Evolutionary conservation across 2,113 vertebrate species (phyloP), one percentile per base, ranked within the genome.

Genomic region (Tyto alba): DNA sequence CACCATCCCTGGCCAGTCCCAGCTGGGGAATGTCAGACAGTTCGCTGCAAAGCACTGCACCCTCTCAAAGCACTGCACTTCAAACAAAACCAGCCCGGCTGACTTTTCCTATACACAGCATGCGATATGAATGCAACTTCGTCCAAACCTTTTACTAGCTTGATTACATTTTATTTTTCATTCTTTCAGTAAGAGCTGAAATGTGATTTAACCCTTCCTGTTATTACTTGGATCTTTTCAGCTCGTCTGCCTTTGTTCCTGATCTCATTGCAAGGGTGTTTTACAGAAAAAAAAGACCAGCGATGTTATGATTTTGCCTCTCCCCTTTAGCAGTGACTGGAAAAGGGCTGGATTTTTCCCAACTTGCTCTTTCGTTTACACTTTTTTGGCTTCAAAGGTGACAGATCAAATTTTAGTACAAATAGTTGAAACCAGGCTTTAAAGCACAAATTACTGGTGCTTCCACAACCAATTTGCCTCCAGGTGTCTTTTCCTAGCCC

Each of bases 11-110:
- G 8, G 89, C 81, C 92, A 91, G 88, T 60, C 83, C 95, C 95
- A 90, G 95, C 85, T 96, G 93, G 89, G 86, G 75, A 89, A 85
- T 32, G 41, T 95, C 96, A 96, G 89, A 78, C 68, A 55, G 66
- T 63, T 74, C 3, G 29, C 75, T 40, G 84, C 69, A 78, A 64
- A 94, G 90, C 60, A 25, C 67, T 48, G 50, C 62, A 81, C 63
- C 85, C 74, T 80, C 91, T 87, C 59, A 36, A 56, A 77, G 47
- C 79, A 17, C 57, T 53, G 57, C 30, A 76, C 91, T 94, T 97
- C 94, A 96, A 96, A 91, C 75, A 96, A 96, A 96, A 84, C 84
- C 81, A 89, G 89, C 47, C 74, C 5, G 4, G 19, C 43, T 10
- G 89, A 85, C 93, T 95, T 95, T 32, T 93, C 63, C 55, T 90